These are phyloP conservation scores for Pelmatolapia mariae DNA, from an alignment of 2,113 vertebrate species.

Conservation along the genomic window DNA sequence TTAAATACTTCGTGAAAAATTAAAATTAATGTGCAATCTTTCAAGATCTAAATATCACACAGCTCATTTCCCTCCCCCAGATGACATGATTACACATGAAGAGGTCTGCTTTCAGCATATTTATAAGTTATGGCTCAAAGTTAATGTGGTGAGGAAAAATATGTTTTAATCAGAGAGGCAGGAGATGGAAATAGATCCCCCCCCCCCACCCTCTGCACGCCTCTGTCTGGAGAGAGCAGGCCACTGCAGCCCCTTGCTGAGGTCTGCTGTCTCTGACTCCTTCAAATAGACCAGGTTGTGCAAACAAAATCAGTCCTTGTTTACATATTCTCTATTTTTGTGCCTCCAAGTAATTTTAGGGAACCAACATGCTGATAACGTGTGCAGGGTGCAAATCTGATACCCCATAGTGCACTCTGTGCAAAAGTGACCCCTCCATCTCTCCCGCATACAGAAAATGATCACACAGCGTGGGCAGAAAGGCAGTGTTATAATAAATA, in stretches of 20 bases:
- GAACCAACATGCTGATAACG: slow-evolving; percentile 52
- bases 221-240: slow-evolving; percentile 1
- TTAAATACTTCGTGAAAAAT: not conserved
- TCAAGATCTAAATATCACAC: not conserved
- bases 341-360: slow-evolving; percentile 48
- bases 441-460: not conserved
- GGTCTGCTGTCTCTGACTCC: slow-evolving; percentile 12
- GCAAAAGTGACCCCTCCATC: not conserved
- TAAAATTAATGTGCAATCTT: not conserved
- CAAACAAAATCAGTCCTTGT: slow-evolving; percentile 51
- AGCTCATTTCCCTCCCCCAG: too few species aligned
- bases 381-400: slow-evolving; percentile 42
- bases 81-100: not conserved
- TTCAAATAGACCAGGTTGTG: slow-evolving; percentile 54
- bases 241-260: slow-evolving; percentile 30
- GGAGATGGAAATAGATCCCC: slow-evolving; percentile 5
- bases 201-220: not conserved
- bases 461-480: not conserved
- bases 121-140: not conserved
- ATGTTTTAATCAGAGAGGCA: not conserved
- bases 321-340: slow-evolving; percentile 62
- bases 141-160: not conserved
- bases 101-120: not conserved
- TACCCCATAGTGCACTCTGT: not conserved
- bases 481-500: not conserved